Evolutionary conservation across 2,113 vertebrate genomes (phyloP).

Genomic region (Zosterops japonicus): DNA sequence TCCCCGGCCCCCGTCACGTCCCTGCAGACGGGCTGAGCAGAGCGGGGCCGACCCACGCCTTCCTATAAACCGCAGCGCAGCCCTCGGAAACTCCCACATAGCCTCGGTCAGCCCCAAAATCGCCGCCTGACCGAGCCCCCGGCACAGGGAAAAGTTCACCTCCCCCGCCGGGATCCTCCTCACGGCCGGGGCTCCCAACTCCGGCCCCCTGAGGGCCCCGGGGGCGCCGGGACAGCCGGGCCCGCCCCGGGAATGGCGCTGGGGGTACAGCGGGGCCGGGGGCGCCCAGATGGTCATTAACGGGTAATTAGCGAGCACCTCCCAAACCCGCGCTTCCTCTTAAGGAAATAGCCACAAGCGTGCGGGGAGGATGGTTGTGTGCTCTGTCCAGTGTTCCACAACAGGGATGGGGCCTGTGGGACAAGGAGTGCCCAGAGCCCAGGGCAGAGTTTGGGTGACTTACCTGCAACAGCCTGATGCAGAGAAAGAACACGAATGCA

Average conservation of each 20-base stretch:
- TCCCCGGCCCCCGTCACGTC: background rate
- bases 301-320: rapidly evolving
- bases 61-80: rapidly evolving
- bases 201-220: rapidly evolving
- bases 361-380: rapidly evolving
- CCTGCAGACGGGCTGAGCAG: background rate
- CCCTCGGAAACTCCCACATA: rapidly evolving
- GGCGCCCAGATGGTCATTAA: background rate
- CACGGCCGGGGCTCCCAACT: rapidly evolving
- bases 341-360: rapidly evolving
- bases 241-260: background rate
- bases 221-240: background rate
- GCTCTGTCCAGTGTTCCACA: rapidly evolving
- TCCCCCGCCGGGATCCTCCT: background rate
- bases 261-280: rapidly evolving
- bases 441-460: background rate
- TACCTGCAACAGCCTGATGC: background rate
- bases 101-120: background rate
- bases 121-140: rapidly evolving
- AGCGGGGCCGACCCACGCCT: background rate
- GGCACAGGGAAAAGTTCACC: rapidly evolving
- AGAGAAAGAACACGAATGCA: background rate
- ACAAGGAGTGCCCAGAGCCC: too few species aligned
- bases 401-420: rapidly evolving
- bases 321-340: too few species aligned